A percentile compares a stretch with the other conserved stretches of the same genome.
Conservation (phyloP, 2,888 invertebrate genomes). For the Axea sp. region DNA sequence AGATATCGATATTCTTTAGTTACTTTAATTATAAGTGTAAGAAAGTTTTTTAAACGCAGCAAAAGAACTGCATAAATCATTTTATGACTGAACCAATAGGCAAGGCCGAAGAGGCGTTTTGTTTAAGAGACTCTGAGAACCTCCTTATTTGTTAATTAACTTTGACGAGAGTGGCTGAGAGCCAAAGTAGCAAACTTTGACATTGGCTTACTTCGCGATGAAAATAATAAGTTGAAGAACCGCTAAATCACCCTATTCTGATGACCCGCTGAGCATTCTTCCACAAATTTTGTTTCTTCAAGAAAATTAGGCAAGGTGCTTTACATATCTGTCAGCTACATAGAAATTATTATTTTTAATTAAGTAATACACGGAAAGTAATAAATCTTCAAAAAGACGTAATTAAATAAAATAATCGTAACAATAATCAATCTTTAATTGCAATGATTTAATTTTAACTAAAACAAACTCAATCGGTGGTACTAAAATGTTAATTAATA, state of each 20-base stretch:
- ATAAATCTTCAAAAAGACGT: no score
- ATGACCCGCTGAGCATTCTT: slow-evolving; percentile 26
- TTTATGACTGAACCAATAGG: slow-evolving; percentile 44
- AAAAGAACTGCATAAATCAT: slow-evolving; percentile 57
- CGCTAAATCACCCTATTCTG: slow-evolving; percentile 31
- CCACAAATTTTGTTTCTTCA: slow-evolving; percentile 17
- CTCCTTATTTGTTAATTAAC: slow-evolving; percentile 61
- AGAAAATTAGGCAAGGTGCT: slow-evolving; percentile 6
- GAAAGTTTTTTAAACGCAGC: slow-evolving; percentile 26
- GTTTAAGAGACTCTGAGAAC: slow-evolving; percentile 49
- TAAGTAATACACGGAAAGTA: not conserved
- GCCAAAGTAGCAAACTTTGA: slow-evolving; percentile 48
- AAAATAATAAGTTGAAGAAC: slow-evolving; percentile 56
- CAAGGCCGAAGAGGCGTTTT: slow-evolving; percentile 45
- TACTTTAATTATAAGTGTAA: slow-evolving; percentile 12
- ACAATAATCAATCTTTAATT: no score
- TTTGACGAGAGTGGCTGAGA: slow-evolving; percentile 47
- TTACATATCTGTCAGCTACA: not conserved
- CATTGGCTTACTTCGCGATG: slow-evolving; percentile 45
- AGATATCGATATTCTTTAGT: slow-evolving; percentile 13
- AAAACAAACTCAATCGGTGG: no score
- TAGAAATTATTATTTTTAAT: slow-evolving; percentile 9
- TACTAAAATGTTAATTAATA: no score
- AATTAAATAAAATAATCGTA: no score
- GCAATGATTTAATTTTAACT: no score